Evolutionary conservation across 2,888 invertebrate species (phyloP).

Genomic region (Luperina testacea): DNA sequence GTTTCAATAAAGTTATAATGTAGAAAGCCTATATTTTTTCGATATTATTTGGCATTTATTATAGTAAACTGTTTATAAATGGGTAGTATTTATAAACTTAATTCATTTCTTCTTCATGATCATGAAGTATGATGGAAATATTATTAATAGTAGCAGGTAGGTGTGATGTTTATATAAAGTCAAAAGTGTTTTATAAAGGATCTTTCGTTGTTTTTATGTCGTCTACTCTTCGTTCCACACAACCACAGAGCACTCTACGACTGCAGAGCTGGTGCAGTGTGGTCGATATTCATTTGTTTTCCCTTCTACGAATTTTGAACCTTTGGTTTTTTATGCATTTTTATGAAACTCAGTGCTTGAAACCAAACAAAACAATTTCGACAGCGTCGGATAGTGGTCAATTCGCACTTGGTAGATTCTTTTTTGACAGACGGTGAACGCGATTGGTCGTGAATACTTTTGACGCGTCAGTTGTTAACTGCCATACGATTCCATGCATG

Average conservation of each 20-base stretch:
- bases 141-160: neutral
- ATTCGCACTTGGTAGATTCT: neutral
- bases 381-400: neutral
- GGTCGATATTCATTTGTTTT: slow-evolving; percentile 7
- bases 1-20: no score
- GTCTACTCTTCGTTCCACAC: neutral
- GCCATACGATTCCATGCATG: neutral
- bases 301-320: neutral
- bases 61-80: neutral
- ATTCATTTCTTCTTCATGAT: neutral
- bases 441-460: slow-evolving; percentile 2
- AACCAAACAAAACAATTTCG: neutral
- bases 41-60: neutral
- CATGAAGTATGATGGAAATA: neutral
- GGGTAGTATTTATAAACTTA: neutral
- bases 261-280: neutral
- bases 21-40: neutral
- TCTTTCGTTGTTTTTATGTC: neutral
- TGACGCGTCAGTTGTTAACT: neutral
- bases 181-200: neutral
- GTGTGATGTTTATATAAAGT: no score
- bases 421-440: slow-evolving; percentile 1
- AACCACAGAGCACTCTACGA: neutral
- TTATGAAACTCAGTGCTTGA: neutral
- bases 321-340: neutral